These are phyloP conservation scores for Piaya cayana DNA, from an alignment of 2,113 vertebrate species.

Conservation along the genomic window DNA sequence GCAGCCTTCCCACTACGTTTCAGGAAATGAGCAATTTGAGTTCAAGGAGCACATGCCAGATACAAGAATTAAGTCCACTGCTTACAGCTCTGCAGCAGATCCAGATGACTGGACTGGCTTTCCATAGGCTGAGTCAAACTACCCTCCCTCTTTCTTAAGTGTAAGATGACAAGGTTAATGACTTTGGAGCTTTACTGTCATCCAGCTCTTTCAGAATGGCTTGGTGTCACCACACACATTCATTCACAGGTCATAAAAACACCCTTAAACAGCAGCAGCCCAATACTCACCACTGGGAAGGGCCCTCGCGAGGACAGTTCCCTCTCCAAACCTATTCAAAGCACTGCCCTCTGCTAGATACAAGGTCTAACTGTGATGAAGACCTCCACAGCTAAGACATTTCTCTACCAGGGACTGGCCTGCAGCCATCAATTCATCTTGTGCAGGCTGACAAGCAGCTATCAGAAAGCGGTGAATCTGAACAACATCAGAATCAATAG, in stretches of 20 bases:
- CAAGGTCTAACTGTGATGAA: background rate
- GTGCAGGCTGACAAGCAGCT: background rate
- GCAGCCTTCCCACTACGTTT: background rate
- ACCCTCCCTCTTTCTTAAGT: background rate
- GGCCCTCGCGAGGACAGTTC: background rate
- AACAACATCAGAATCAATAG: background rate
- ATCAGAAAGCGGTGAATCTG: background rate
- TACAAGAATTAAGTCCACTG: background rate
- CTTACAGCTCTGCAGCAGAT: background rate
- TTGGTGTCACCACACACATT: background rate
- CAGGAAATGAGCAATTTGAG: background rate
- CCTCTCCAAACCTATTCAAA: background rate
- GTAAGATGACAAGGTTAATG: background rate
- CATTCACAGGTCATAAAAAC: accelerated
- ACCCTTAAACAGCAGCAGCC: background rate
- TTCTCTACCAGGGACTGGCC: background rate
- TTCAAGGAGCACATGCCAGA: background rate
- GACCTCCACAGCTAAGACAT: background rate
- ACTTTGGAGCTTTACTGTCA: background rate
- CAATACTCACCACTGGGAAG: background rate
- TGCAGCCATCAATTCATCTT: background rate
- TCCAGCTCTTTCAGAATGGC: background rate
- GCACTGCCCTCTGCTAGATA: background rate
- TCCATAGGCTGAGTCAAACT: background rate
- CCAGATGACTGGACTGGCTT: background rate